These are phyloP conservation scores for Cyrtodaria siliqua DNA, from an alignment of 2,888 invertebrate species.

Conservation along the genomic window DNA sequence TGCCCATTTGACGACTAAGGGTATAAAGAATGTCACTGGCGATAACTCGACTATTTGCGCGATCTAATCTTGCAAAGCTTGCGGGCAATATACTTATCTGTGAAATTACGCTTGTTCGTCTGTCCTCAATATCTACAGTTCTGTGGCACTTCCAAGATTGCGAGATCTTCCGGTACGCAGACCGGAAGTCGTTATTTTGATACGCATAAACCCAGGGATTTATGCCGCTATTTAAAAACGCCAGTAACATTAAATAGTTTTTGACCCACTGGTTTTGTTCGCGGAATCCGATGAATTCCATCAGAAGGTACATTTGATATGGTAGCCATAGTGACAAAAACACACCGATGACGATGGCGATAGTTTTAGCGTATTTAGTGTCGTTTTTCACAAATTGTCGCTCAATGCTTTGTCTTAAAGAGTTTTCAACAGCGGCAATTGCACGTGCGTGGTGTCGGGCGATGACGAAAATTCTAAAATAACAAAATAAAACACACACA, in stretches of 20 bases:
- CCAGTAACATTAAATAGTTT: slow-evolving; percentile 88
- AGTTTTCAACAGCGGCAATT: slow-evolving; percentile 89
- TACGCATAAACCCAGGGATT: slow-evolving; percentile 90
- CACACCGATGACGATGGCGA: slow-evolving; percentile 89
- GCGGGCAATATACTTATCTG: slow-evolving; percentile 36
- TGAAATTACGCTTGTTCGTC: slow-evolving; percentile 58
- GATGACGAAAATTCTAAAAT: slow-evolving; percentile 89
- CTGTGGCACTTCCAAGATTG: slow-evolving; percentile 30
- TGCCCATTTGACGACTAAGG: slow-evolving; percentile 31
- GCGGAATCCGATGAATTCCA: slow-evolving; percentile 80
- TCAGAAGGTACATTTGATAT: slow-evolving; percentile 87
- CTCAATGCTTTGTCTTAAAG: slow-evolving; percentile 85
- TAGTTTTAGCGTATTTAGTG: slow-evolving; percentile 89
- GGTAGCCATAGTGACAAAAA: slow-evolving; percentile 89
- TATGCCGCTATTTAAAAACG: slow-evolving; percentile 88
- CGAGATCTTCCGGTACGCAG: slow-evolving; percentile 86
- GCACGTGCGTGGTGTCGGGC: slow-evolving; percentile 89
- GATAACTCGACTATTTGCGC: slow-evolving; percentile 59
- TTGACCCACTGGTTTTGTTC: slow-evolving; percentile 87
- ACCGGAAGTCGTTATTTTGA: slow-evolving; percentile 89
- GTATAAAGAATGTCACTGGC: slow-evolving; percentile 48
- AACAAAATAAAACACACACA: slow-evolving; percentile 88
- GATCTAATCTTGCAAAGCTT: slow-evolving; percentile 44
- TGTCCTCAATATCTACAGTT: slow-evolving; percentile 1
- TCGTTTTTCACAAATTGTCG: slow-evolving; percentile 75